Conservation (phyloP, 2,113 vertebrate genomes). For the Sitta europaea region DNA sequence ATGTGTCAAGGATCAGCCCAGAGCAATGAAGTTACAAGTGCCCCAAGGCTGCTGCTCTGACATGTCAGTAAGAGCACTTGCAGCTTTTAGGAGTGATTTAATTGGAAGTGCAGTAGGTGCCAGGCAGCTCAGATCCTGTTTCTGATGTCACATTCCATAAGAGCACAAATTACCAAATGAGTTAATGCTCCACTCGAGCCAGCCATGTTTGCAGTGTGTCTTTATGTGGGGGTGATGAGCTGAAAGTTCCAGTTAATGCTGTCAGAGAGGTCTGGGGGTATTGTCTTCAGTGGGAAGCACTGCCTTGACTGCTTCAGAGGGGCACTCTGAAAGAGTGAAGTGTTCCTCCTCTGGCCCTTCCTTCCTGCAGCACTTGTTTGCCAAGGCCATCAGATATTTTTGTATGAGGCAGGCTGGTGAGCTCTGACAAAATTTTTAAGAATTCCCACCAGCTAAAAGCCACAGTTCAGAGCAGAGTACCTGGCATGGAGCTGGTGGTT, state of each 20-base stretch:
- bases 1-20: neutral
- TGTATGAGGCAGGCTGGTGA: neutral
- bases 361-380: neutral
- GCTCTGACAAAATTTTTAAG: neutral
- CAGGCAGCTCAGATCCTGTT: neutral
- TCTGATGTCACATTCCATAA: slow-evolving; percentile 1
- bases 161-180: neutral
- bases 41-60: neutral
- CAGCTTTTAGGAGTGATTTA: neutral
- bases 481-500: neutral
- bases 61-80: neutral
- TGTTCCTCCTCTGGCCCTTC: neutral
- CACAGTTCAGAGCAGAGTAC: neutral
- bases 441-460: neutral
- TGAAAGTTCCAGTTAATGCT: slow-evolving; percentile 27
- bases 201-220: neutral
- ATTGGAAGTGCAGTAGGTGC: neutral
- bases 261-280: neutral
- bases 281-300: neutral
- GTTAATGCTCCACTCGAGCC: neutral
- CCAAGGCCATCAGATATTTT: neutral
- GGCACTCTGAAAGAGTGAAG: neutral
- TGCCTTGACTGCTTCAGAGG: neutral
- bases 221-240: neutral
- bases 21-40: neutral